Evolutionary conservation across 1,140 invertebrate genomes (phyloP).

Genomic region (Pogonomyrmex barbatus): DNA sequence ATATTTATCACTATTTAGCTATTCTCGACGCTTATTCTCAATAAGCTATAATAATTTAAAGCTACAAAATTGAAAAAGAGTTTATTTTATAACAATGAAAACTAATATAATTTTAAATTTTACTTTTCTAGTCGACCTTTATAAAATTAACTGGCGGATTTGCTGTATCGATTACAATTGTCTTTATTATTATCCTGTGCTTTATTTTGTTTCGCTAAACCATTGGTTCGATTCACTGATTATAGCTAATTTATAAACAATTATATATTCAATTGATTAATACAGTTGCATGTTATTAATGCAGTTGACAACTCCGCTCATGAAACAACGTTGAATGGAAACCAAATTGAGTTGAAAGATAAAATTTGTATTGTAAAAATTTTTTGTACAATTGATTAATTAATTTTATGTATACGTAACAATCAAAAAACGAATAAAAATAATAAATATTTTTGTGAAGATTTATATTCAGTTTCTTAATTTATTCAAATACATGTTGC

Average conservation of each 20-base stretch:
- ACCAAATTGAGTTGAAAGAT: not conserved
- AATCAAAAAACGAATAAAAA: no score
- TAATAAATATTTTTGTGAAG: not conserved
- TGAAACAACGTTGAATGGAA: not conserved
- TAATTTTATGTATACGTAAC: not conserved
- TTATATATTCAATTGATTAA: conserved; percentile 36
- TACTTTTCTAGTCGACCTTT: not conserved
- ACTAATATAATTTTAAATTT: not conserved
- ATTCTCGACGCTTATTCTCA: not conserved
- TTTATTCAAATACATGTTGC: not conserved
- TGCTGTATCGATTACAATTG: conserved; percentile 1
- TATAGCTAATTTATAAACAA: conserved; percentile 27
- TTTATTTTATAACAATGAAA: not conserved
- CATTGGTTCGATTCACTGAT: not conserved
- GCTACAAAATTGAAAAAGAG: not conserved
- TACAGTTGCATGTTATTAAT: conserved; percentile 4
- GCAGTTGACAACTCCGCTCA: not conserved
- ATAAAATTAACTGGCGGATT: conserved; percentile 43
- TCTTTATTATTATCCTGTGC: conserved; percentile 35
- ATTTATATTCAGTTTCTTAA: not conserved
- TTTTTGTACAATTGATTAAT: not conserved
- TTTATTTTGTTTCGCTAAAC: conserved; percentile 6
- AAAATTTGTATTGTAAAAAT: not conserved
- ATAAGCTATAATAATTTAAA: not conserved
- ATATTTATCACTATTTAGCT: not conserved